Conservation (phyloP, 2,888 invertebrate species). For the Conchocele bisecta region DNA sequence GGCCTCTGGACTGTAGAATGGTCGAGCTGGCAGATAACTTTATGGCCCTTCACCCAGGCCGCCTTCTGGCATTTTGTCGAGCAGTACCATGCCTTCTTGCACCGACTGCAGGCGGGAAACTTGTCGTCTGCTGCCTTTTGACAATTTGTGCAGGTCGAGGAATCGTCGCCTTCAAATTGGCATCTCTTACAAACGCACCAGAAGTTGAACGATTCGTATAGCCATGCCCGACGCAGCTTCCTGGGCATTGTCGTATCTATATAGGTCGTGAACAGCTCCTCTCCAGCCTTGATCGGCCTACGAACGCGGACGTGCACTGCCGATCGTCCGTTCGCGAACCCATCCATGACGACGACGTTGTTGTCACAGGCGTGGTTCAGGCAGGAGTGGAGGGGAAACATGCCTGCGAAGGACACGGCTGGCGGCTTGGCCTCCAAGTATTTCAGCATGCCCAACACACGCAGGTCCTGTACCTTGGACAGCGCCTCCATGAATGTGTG, state of each 20-base stretch:
- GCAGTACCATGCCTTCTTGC: conserved; percentile 77
- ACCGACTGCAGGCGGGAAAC: conserved; percentile 73
- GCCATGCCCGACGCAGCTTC: conserved; percentile 75
- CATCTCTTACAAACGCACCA: conserved; percentile 77
- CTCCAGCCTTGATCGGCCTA: conserved; percentile 69
- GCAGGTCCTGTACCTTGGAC: conserved; percentile 53
- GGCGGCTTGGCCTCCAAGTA: conserved; percentile 62
- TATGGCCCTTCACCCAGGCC: conserved; percentile 75
- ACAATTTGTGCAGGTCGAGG: conserved; percentile 71
- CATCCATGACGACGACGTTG: conserved; percentile 75
- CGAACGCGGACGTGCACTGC: conserved; percentile 72
- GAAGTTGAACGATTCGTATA: conserved; percentile 78
- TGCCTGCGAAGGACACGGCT: conserved; percentile 70
- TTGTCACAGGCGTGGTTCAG: conserved; percentile 77
- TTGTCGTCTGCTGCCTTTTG: conserved; percentile 59
- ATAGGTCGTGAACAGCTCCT: conserved; percentile 75
- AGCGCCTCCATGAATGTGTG: conserved; percentile 66
- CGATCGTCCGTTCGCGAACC: conserved; percentile 62
- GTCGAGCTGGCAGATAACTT: conserved; percentile 65
- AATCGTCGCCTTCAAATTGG: conserved; percentile 74
- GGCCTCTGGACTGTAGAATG: conserved; percentile 60
- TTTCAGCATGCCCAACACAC: conserved; percentile 59
- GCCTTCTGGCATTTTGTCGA: conserved; percentile 72
- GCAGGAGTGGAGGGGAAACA: conserved; percentile 78
- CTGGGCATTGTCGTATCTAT: conserved; percentile 75